phyloP scores from a whole-genome alignment of 2,888 invertebrate genomes.

The Mystacides longicornis region DNA sequence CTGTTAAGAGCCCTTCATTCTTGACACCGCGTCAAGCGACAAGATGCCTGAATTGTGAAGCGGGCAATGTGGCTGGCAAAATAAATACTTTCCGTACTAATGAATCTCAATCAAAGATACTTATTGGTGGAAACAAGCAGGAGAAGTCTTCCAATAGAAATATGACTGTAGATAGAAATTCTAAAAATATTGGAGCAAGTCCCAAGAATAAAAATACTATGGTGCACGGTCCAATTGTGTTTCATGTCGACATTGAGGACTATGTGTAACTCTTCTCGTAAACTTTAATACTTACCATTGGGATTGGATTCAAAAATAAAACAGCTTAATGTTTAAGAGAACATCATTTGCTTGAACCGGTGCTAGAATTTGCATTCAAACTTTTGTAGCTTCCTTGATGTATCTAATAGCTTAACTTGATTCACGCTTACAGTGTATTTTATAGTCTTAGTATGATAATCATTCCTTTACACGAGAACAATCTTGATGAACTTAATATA shows the following conservation, averaged over 20 bases:
- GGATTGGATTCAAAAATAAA: too few relatives aligned
- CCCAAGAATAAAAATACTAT: background rate
- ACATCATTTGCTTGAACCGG: too few relatives aligned
- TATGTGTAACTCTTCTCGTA: too few relatives aligned
- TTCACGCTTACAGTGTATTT: too few relatives aligned
- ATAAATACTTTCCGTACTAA: conserved; percentile 36
- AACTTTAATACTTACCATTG: too few relatives aligned
- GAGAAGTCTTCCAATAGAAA: background rate
- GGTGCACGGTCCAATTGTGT: conserved; percentile 7
- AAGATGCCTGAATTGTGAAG: background rate
- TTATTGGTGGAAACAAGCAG: background rate
- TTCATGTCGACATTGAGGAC: conserved; percentile 25
- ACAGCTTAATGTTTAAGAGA: too few relatives aligned
- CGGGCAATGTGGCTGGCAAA: conserved; percentile 43
- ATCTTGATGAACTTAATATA: too few relatives aligned
- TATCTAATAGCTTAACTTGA: too few relatives aligned
- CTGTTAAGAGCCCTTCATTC: background rate
- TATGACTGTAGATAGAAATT: background rate
- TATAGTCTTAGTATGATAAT: too few relatives aligned
- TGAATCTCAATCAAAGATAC: background rate
- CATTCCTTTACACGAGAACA: too few relatives aligned
- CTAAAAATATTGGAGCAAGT: background rate
- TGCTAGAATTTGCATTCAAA: too few relatives aligned
- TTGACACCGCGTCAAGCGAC: background rate
- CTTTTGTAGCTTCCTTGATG: too few relatives aligned